phyloP scores from a whole-genome alignment of 2,888 invertebrate species.

The Hirtodrosophila confusa region DNA sequence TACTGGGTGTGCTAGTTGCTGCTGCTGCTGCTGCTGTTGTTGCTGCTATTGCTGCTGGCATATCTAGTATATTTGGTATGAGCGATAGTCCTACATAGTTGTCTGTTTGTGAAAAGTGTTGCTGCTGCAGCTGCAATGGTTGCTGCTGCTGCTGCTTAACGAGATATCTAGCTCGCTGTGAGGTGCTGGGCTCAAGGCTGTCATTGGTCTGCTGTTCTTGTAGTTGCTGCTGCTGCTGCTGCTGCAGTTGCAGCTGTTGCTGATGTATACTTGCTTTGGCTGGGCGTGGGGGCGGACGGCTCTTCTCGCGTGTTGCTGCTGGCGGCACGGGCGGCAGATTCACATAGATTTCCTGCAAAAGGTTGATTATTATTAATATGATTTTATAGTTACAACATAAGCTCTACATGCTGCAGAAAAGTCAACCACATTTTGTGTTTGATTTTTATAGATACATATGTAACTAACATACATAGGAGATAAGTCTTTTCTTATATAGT shows the following conservation, averaged over 20 bases:
- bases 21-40: conserved; percentile 23
- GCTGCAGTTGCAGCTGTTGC: conserved; percentile 54
- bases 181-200: conserved; percentile 66
- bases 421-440: too few relatives aligned
- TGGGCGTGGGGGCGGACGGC: conserved; percentile 77
- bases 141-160: conserved; percentile 68
- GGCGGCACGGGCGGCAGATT: conserved; percentile 81
- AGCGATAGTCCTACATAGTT: conserved; percentile 81
- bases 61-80: conserved; percentile 71
- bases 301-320: conserved; percentile 71
- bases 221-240: conserved; percentile 37
- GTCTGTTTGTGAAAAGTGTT: conserved; percentile 81
- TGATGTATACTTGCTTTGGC: conserved; percentile 80
- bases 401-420: too few relatives aligned
- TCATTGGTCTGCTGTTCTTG: conserved; percentile 47
- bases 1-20: conserved; percentile 56
- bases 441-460: too few relatives aligned
- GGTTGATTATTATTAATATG: background rate
- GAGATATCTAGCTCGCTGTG: conserved; percentile 73
- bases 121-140: conserved; percentile 73
- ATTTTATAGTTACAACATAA: too few relatives aligned
- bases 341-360: conserved; percentile 81
- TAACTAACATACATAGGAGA: too few relatives aligned
- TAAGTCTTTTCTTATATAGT: too few relatives aligned
- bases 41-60: conserved; percentile 46